phyloP scores from a whole-genome alignment of 2,113 vertebrate genomes.

The Acanthochromis polyacanthus region DNA sequence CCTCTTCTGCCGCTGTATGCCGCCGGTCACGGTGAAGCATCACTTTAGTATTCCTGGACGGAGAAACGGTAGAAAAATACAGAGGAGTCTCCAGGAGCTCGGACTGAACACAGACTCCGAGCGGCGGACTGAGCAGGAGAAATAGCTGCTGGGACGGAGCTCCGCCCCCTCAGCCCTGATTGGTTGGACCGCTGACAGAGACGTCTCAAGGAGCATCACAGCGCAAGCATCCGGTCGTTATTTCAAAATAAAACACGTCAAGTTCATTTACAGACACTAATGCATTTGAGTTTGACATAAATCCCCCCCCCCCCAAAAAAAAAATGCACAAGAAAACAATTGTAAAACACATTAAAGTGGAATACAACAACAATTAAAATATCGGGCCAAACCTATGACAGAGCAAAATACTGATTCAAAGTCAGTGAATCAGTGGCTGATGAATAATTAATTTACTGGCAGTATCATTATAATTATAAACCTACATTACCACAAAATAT shows the following conservation, averaged over 20 bases:
- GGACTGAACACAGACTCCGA: slow-evolving; percentile 33
- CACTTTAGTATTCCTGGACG: slow-evolving; percentile 55
- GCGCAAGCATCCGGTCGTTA: not conserved
- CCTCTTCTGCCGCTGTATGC: not conserved
- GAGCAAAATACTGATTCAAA: too few relatives aligned
- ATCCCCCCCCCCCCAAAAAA: too few relatives aligned
- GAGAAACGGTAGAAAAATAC: slow-evolving; percentile 9
- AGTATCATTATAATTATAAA: too few relatives aligned
- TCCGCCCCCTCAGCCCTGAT: slow-evolving; percentile 67
- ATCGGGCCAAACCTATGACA: too few relatives aligned
- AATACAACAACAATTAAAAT: too few relatives aligned
- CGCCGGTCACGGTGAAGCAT: slow-evolving; percentile 21
- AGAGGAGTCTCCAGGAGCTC: not conserved
- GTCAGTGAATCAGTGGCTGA: not conserved
- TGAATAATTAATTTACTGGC: not conserved
- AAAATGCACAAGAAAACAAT: too few relatives aligned
- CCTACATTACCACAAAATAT: too few relatives aligned
- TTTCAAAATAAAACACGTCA: slow-evolving; percentile 60
- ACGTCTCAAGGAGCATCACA: not conserved
- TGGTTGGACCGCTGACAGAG: slow-evolving; percentile 32
- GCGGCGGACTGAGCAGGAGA: slow-evolving; percentile 50
- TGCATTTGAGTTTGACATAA: too few relatives aligned
- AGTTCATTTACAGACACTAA: too few relatives aligned
- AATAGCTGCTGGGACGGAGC: slow-evolving; percentile 60
- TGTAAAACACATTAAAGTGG: too few relatives aligned